Percentiles rank a stretch among this genome's conserved stretches.
These are phyloP conservation scores for Drosophila varians DNA, from an alignment of 1,140 invertebrate species.

Conservation along the genomic window DNA sequence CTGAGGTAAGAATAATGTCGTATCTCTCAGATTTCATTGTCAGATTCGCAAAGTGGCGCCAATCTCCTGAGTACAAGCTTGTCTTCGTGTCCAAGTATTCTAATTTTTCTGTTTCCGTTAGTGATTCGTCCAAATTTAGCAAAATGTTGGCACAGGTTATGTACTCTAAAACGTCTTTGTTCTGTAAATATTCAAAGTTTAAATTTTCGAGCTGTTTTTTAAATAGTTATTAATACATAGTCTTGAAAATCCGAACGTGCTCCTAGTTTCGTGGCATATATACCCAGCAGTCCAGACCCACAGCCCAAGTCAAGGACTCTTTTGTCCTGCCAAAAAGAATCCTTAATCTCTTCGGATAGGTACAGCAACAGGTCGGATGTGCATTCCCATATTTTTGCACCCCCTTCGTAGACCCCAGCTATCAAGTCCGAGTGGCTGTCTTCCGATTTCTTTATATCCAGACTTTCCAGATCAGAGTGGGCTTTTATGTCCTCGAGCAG, in stretches of 20 bases:
- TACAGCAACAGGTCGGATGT: conserved; percentile 90
- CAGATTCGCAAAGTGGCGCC: conserved; percentile 87
- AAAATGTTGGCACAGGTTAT: conserved; percentile 91
- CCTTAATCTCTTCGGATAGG: conserved; percentile 83
- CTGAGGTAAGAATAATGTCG: conserved; percentile 94
- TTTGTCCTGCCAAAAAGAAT: conserved; percentile 70
- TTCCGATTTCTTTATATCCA: conserved; percentile 86
- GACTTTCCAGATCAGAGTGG: conserved; percentile 66
- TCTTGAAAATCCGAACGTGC: conserved; percentile 93
- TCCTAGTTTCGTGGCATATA: conserved; percentile 88
- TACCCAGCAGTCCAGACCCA: conserved; percentile 92
- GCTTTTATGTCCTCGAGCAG: conserved; percentile 68
- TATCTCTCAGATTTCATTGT: conserved; percentile 85
- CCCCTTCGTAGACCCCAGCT: conserved; percentile 91
- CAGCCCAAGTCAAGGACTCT: conserved; percentile 93
- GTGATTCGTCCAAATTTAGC: conserved; percentile 86
- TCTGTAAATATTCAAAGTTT: conserved; percentile 40
- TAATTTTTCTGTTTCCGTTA: conserved; percentile 74
- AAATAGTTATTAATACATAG: no score
- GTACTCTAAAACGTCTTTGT: conserved; percentile 73
- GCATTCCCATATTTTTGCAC: conserved; percentile 95
- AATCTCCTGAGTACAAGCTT: conserved; percentile 92
- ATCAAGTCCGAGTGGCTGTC: conserved; percentile 89
- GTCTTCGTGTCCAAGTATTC: conserved; percentile 83
- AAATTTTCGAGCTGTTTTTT: conserved; percentile 22